A percentile compares a stretch with the other conserved stretches of the same genome.
Conservation (phyloP, 35 echinoderm and acorn worm species). For the Heliocidaris erythrogramma region DNA sequence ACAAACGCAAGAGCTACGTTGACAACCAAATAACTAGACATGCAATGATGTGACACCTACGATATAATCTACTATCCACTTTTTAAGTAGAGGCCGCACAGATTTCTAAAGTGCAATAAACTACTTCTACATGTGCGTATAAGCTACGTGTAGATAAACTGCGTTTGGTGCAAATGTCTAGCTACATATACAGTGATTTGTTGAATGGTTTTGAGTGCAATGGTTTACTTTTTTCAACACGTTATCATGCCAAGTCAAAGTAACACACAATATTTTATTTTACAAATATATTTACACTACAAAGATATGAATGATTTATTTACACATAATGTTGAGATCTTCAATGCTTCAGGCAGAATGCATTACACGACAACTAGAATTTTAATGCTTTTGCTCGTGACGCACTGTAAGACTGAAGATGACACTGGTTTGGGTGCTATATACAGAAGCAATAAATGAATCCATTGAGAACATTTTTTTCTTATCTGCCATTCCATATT, state of each 20-base stretch:
- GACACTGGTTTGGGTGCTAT: not conserved
- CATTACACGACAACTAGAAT: not conserved
- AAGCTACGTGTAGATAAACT: not conserved
- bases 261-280: constrained; percentile 36
- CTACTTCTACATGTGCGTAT: not conserved
- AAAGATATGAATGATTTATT: constrained; percentile 27
- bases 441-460: not conserved
- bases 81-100: not conserved
- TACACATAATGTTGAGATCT: not conserved
- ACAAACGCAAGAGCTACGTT: not conserved
- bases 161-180: not conserved
- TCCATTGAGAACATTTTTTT: not conserved
- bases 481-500: not conserved
- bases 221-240: not conserved
- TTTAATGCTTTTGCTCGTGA: not conserved
- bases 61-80: not conserved
- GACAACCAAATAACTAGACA: not conserved
- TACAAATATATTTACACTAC: constrained; percentile 37
- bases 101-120: not conserved
- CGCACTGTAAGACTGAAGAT: not conserved
- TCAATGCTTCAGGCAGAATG: not conserved
- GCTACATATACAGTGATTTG: not conserved
- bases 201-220: constrained; percentile 11
- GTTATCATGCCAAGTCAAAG: not conserved
- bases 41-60: not conserved